Evolutionary conservation across 1,140 invertebrate species (phyloP).

Genomic region (Eubasilissa regina): DNA sequence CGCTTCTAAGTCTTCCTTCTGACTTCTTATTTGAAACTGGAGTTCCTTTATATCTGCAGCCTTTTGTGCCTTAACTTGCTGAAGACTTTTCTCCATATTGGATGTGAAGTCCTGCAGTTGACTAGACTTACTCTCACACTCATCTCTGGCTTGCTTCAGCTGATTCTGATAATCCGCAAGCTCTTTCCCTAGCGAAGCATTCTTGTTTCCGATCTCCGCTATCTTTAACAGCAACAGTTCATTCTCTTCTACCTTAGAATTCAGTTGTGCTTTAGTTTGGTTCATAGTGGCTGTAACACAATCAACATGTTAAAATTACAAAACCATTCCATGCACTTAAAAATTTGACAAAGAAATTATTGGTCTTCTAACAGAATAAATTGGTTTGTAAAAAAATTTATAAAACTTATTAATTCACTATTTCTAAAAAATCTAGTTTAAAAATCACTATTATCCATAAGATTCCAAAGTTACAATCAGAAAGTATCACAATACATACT

Average conservation of each 20-base stretch:
- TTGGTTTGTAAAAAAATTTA: too few species aligned
- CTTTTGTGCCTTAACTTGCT: conserved; percentile 66
- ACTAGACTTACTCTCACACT: conserved; percentile 51
- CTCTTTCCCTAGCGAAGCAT: conserved; percentile 68
- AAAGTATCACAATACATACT: too few species aligned
- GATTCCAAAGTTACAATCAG: too few species aligned
- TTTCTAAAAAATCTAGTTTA: too few species aligned
- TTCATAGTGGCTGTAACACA: conserved; percentile 65
- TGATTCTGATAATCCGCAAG: conserved; percentile 63
- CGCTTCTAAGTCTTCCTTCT: conserved; percentile 62
- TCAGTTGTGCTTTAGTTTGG: conserved; percentile 69
- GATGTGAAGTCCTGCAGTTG: conserved; percentile 57
- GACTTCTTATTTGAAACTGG: conserved; percentile 62
- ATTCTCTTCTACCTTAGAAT: conserved; percentile 72
- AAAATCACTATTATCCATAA: too few species aligned
- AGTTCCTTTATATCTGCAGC: conserved; percentile 63
- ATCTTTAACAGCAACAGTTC: conserved; percentile 70
- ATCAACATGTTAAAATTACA: background rate
- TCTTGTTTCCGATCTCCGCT: conserved; percentile 69
- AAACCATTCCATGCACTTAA: too few species aligned
- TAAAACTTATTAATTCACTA: too few species aligned
- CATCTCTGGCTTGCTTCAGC: conserved; percentile 44
- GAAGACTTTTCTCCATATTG: conserved; percentile 62
- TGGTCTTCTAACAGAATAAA: too few species aligned
- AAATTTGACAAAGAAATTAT: too few species aligned